These are phyloP conservation scores for Tetraneura akinire DNA, from an alignment of 1,140 invertebrate species.

Conservation along the genomic window DNA sequence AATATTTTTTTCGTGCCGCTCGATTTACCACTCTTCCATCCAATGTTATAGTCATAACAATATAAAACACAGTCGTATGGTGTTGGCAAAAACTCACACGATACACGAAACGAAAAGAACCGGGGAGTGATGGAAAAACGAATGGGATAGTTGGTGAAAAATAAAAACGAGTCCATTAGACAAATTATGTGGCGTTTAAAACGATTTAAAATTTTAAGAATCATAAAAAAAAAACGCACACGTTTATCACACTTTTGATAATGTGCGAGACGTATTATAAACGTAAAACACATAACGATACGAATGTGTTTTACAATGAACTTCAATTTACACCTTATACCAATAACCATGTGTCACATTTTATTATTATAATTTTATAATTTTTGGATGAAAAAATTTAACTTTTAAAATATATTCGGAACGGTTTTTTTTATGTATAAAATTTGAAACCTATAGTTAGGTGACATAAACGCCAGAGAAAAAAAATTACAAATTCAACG, in stretches of 20 bases:
- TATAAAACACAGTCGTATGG: not conserved
- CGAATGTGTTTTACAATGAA: conserved; percentile 21
- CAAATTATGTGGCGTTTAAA: not conserved
- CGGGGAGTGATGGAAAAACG: not conserved
- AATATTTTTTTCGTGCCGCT: not conserved
- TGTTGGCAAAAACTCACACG: not conserved
- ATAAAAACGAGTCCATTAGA: conserved; percentile 24
- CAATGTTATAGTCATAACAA: not conserved
- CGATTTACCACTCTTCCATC: not conserved
- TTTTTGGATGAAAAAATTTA: too few relatives aligned
- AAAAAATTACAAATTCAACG: too few relatives aligned
- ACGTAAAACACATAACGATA: not conserved
- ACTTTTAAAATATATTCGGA: too few relatives aligned
- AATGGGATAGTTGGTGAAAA: not conserved
- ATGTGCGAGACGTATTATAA: too few relatives aligned
- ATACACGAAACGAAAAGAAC: not conserved
- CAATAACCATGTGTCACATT: too few relatives aligned
- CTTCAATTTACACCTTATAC: too few relatives aligned
- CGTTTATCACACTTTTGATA: not conserved
- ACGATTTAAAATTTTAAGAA: not conserved
- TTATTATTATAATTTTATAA: too few relatives aligned
- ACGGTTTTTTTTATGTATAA: too few relatives aligned
- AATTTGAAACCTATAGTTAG: too few relatives aligned
- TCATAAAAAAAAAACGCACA: conserved; percentile 12
- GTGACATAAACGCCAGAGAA: too few relatives aligned